phyloP scores from a whole-genome alignment of 1,140 invertebrate species.

The Caligus rogercresseyi region DNA sequence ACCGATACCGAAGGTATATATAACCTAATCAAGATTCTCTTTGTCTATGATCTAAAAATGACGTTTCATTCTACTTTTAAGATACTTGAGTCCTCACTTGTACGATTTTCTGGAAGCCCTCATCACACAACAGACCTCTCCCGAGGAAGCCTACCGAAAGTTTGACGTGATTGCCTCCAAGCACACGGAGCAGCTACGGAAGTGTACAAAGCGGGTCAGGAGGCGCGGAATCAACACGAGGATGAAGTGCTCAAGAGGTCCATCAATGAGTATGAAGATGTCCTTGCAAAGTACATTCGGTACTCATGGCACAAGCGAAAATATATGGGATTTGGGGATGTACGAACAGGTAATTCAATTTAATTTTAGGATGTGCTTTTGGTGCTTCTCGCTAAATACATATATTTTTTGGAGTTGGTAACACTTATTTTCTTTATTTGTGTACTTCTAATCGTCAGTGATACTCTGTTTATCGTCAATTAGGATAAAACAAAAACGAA shows the following conservation, averaged over 20 bases:
- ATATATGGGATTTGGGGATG: slow-evolving; percentile 94
- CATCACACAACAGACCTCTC: slow-evolving; percentile 91
- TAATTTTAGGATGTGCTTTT: background rate
- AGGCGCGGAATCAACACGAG: slow-evolving; percentile 65
- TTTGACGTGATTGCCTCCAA: slow-evolving; percentile 85
- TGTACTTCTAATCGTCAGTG: too few species aligned
- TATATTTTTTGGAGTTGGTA: too few species aligned
- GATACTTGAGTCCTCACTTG: slow-evolving; percentile 26
- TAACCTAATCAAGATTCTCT: too few species aligned
- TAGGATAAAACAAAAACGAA: too few species aligned
- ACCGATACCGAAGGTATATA: too few species aligned
- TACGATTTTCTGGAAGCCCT: slow-evolving; percentile 62
- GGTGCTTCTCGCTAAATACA: too few species aligned
- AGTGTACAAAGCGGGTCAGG: slow-evolving; percentile 76
- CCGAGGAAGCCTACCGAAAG: slow-evolving; percentile 90
- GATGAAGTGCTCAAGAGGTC: slow-evolving; percentile 73
- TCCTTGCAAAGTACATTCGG: slow-evolving; percentile 46
- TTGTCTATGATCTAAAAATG: too few species aligned
- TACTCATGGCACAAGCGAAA: slow-evolving; percentile 96
- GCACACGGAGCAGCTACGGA: slow-evolving; percentile 71
- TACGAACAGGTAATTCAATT: slow-evolving; percentile 45
- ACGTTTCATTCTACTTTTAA: background rate
- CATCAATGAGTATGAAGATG: slow-evolving; percentile 65
- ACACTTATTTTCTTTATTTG: too few species aligned
- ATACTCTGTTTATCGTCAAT: too few species aligned